A percentile compares a stretch with the other conserved stretches of the same genome.
phyloP scores from a whole-genome alignment of 2,797 vertebrate genomes.

The Paratrypauchen microcephalus region DNA sequence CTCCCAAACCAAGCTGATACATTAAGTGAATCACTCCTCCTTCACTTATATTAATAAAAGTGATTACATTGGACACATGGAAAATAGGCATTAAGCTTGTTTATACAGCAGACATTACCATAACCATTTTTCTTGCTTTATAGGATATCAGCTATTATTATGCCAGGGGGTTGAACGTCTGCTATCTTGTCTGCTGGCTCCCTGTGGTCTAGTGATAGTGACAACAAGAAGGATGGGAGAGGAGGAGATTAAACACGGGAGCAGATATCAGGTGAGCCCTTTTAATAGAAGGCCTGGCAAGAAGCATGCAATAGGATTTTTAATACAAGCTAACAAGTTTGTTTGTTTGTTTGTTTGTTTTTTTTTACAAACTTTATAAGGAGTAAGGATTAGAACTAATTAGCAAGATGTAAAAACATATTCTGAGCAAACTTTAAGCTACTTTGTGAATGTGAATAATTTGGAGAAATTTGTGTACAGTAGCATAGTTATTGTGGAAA shows the following conservation, averaged over 20 bases:
- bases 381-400: constrained; percentile 20
- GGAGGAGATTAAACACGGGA: constrained; percentile 33
- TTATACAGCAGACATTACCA: constrained; percentile 42
- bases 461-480: background rate
- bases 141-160: constrained; percentile 44
- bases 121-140: constrained; percentile 43
- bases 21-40: constrained; percentile 32
- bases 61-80: constrained; percentile 42
- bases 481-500: background rate
- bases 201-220: constrained; percentile 24
- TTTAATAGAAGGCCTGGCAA: constrained; percentile 1
- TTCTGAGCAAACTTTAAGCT: background rate
- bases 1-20: constrained; percentile 36
- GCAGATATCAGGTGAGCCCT: constrained; percentile 9
- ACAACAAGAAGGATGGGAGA: constrained; percentile 30
- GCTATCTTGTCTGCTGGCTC: constrained; percentile 22
- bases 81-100: constrained; percentile 50
- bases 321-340: constrained; percentile 13
- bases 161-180: constrained; percentile 28
- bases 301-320: constrained; percentile 10
- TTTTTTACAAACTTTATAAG: constrained; percentile 6
- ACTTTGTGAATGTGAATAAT: background rate
- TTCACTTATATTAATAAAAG: constrained; percentile 46
- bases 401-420: constrained; percentile 28
- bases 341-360: background rate